A percentile compares a stretch with the other conserved stretches of the same genome.
phyloP scores from a whole-genome alignment of 2,113 vertebrate species.

The Crotophaga sulcirostris region DNA sequence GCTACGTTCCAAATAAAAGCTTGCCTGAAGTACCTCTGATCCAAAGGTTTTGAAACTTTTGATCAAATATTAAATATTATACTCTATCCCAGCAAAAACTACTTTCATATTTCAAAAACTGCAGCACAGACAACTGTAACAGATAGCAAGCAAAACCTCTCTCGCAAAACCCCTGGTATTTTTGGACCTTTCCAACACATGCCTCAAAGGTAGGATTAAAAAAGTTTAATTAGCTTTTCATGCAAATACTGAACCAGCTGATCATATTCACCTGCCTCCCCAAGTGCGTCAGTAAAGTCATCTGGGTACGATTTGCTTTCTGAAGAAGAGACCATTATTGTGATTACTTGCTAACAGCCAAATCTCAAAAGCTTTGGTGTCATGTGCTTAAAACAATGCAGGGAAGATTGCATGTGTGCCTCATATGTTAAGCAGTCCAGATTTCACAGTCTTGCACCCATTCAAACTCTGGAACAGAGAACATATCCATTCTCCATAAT shows the following conservation, averaged over 20 bases:
- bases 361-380: not conserved
- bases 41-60: not conserved
- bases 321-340: slow-evolving; percentile 15
- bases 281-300: slow-evolving; percentile 56
- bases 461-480: not conserved
- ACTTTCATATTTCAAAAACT: not conserved
- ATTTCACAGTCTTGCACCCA: not conserved
- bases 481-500: not conserved
- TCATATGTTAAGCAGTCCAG: not conserved
- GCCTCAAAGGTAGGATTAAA: slow-evolving; percentile 7
- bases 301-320: slow-evolving; percentile 27
- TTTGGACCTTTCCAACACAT: not conserved
- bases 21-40: not conserved
- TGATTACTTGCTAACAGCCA: slow-evolving; percentile 9
- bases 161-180: not conserved
- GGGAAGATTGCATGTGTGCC: fast-evolving
- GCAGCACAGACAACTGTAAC: not conserved
- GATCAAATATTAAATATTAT: not conserved
- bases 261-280: slow-evolving; percentile 41
- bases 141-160: not conserved
- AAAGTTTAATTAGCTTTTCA: slow-evolving; percentile 54
- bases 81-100: not conserved
- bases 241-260: slow-evolving; percentile 25
- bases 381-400: not conserved
- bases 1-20: not conserved